Evolutionary conservation across 1,140 invertebrate genomes (phyloP).

Genomic region (Thalassaphorura encarpata): DNA sequence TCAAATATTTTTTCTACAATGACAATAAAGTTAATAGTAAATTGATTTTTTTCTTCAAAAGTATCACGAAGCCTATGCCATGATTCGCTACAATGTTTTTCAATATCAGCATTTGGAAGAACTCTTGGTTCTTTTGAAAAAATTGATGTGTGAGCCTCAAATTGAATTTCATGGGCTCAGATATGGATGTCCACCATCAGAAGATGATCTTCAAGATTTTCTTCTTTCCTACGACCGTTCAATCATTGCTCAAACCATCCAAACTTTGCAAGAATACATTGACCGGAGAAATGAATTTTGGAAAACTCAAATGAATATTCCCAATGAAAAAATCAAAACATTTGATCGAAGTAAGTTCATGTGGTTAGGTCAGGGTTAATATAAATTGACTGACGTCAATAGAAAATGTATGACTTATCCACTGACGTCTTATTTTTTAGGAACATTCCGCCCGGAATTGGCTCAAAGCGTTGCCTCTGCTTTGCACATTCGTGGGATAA

Average conservation of each 20-base stretch:
- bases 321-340: slow-evolving; percentile 12
- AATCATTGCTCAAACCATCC: slow-evolving; percentile 12
- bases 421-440: slow-evolving; percentile 6
- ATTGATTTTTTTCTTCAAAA: not conserved
- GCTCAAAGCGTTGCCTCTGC: slow-evolving; percentile 31
- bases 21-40: not conserved
- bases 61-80: slow-evolving; percentile 30
- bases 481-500: slow-evolving; percentile 24
- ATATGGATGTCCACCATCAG: slow-evolving; percentile 11
- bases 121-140: slow-evolving; percentile 14
- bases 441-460: slow-evolving; percentile 23
- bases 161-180: slow-evolving; percentile 7
- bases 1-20: slow-evolving; percentile 2
- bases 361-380: not conserved
- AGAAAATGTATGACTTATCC: not conserved
- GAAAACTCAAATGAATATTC: slow-evolving; percentile 2
- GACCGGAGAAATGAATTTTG: slow-evolving; percentile 12
- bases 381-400: not conserved
- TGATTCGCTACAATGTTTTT: slow-evolving; percentile 29
- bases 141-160: not conserved
- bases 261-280: slow-evolving; percentile 17
- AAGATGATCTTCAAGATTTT: slow-evolving; percentile 17
- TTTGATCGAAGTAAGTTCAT: slow-evolving; percentile 30
- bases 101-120: slow-evolving; percentile 30
- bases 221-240: slow-evolving; percentile 21